Conservation (phyloP, 2,888 invertebrate species). For the Acanthacorydalis orientalis region DNA sequence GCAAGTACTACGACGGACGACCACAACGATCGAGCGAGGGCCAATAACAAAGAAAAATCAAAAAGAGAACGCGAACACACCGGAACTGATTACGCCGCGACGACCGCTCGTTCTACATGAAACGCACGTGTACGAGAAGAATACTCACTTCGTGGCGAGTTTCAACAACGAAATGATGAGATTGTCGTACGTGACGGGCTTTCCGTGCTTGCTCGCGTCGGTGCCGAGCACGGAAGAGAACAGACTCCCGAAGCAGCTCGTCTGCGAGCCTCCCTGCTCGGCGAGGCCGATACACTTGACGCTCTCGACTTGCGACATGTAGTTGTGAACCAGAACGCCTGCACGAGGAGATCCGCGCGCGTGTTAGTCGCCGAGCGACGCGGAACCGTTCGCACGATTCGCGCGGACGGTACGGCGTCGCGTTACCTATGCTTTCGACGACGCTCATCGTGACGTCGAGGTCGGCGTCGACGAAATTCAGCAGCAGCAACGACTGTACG, state of each 20-base stretch:
- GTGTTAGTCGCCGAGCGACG: not conserved
- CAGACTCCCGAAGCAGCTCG: conserved; percentile 52
- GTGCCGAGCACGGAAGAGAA: conserved; percentile 57
- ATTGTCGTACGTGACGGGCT: conserved; percentile 52
- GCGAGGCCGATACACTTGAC: conserved; percentile 35
- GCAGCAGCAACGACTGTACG: conserved; percentile 43
- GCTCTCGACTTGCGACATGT: conserved; percentile 34
- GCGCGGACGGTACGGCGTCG: too few relatives aligned
- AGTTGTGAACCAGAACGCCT: conserved; percentile 34
- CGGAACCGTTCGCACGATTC: conserved; percentile 19
- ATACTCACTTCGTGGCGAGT: conserved; percentile 32
- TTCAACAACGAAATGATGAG: conserved; percentile 54
- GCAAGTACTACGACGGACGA: too few relatives aligned
- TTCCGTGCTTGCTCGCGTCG: conserved; percentile 40
- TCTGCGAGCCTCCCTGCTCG: conserved; percentile 30
- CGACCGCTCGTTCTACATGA: too few relatives aligned
- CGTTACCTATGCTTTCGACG: conserved; percentile 50
- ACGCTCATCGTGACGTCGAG: conserved; percentile 55
- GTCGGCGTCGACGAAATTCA: conserved; percentile 51
- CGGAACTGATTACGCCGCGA: too few relatives aligned
- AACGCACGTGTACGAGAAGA: not conserved
- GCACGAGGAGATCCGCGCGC: not conserved
- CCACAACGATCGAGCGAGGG: too few relatives aligned
- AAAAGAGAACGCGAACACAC: too few relatives aligned
- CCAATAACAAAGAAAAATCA: too few relatives aligned